Conservation (phyloP, 1,140 invertebrate genomes). For the Ruditapes philippinarum region DNA sequence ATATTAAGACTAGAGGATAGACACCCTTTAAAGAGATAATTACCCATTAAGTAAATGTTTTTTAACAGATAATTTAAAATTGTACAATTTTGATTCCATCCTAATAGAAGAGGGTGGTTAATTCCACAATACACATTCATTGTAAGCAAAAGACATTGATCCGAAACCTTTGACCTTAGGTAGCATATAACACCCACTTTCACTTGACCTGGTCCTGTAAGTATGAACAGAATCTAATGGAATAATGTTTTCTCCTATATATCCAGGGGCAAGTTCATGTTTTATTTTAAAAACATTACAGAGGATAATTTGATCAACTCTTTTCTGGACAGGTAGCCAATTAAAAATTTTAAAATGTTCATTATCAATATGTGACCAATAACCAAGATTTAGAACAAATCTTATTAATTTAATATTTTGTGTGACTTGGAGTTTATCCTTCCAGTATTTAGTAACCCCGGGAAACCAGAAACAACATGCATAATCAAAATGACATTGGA, state of each 20-base stretch:
- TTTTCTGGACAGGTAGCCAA: neutral
- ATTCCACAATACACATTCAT: constrained; percentile 28
- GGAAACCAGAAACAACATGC: no score
- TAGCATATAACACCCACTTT: neutral
- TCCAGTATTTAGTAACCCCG: no score
- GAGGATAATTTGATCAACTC: neutral
- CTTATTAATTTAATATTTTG: constrained; percentile 24
- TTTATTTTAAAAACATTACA: neutral
- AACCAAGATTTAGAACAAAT: neutral
- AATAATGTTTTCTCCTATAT: neutral
- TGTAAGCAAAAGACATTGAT: constrained; percentile 23
- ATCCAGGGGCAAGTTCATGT: neutral
- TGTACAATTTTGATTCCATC: no score
- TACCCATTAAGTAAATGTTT: no score
- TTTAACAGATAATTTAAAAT: no score
- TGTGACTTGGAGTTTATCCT: no score
- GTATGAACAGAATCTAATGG: neutral
- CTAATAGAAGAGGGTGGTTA: neutral
- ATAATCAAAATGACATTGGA: no score
- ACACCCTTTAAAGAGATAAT: no score
- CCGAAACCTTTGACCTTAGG: constrained; percentile 52
- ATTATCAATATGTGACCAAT: no score
- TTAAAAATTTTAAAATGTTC: neutral
- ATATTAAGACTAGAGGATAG: no score
- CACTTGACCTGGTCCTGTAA: constrained; percentile 1